phyloP scores from a whole-genome alignment of 2,888 invertebrate species.

The Ptychoptera contaminata region DNA sequence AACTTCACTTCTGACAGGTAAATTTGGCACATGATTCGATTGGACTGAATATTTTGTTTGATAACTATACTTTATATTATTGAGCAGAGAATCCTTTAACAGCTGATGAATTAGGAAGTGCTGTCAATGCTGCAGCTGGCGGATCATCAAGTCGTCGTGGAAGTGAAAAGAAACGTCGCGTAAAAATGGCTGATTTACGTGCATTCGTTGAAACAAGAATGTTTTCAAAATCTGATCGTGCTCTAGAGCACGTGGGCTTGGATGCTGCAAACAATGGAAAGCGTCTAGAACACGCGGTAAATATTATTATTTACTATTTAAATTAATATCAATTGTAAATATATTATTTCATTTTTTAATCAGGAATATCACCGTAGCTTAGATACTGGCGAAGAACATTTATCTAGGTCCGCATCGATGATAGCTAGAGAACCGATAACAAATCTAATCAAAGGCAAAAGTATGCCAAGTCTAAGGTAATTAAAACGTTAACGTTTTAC shows the following conservation, averaged over 20 bases:
- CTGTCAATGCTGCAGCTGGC: neutral
- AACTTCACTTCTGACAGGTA: constrained; percentile 25
- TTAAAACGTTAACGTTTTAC: constrained; percentile 13
- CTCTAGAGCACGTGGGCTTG: constrained; percentile 74
- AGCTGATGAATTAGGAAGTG: neutral
- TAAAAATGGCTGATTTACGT: constrained; percentile 83
- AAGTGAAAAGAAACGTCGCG: constrained; percentile 73
- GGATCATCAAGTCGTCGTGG: constrained; percentile 36
- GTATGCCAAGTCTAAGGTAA: constrained; percentile 91
- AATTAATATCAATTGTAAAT: constrained; percentile 14
- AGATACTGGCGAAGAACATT: constrained; percentile 61
- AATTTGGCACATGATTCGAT: neutral
- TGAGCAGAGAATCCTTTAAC: neutral
- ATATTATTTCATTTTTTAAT: constrained; percentile 12
- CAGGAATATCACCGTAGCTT: constrained; percentile 72
- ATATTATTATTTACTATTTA: constrained; percentile 21
- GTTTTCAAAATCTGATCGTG: constrained; percentile 80
- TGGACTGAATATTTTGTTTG: neutral
- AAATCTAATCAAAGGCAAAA: constrained; percentile 83
- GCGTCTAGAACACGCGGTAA: constrained; percentile 46
- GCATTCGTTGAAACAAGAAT: constrained; percentile 86
- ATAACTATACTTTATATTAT: neutral
- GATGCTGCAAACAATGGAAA: constrained; percentile 30
- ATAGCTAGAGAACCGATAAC: constrained; percentile 45
- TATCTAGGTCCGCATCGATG: constrained; percentile 54